Conservation (phyloP, 2,797 vertebrate species). For the Neostethus bicornis region DNA sequence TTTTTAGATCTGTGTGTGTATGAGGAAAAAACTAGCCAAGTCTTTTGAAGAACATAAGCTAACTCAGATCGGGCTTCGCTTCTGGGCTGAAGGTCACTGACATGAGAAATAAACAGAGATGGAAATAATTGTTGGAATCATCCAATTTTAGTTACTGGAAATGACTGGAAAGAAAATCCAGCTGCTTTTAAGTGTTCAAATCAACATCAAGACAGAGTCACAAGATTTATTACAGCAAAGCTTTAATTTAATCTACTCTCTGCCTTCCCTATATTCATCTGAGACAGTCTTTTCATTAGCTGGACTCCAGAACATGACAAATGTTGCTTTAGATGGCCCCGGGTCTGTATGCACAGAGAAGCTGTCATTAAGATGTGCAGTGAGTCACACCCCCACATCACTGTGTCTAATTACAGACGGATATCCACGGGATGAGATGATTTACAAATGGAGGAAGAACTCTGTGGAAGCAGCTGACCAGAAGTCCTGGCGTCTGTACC, state of each 20-base stretch:
- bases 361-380: slow-evolving; percentile 64
- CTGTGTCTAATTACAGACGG: slow-evolving; percentile 86
- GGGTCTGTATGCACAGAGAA: slow-evolving; percentile 46
- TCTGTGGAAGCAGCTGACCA: slow-evolving; percentile 93
- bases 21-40: no score
- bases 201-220: slow-evolving; percentile 58
- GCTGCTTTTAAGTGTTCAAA: slow-evolving; percentile 32
- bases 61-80: no score
- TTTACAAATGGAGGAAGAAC: slow-evolving; percentile 96
- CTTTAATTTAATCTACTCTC: slow-evolving; percentile 64
- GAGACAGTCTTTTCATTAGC: slow-evolving; percentile 70
- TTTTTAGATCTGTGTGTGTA: no score
- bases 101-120: no score
- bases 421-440: slow-evolving; percentile 95
- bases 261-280: slow-evolving; percentile 56
- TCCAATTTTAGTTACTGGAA: no score
- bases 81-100: no score
- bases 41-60: no score
- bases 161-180: no score
- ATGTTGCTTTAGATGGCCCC: slow-evolving; percentile 50
- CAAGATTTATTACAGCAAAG: slow-evolving; percentile 60
- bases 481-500: slow-evolving; percentile 96
- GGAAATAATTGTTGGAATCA: no score
- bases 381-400: slow-evolving; percentile 49
- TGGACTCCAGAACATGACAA: slow-evolving; percentile 57